Evolutionary conservation across 2,113 vertebrate genomes (phyloP), one percentile per base, ranked within the genome.

Genomic region (Manacus vitellinus): DNA sequence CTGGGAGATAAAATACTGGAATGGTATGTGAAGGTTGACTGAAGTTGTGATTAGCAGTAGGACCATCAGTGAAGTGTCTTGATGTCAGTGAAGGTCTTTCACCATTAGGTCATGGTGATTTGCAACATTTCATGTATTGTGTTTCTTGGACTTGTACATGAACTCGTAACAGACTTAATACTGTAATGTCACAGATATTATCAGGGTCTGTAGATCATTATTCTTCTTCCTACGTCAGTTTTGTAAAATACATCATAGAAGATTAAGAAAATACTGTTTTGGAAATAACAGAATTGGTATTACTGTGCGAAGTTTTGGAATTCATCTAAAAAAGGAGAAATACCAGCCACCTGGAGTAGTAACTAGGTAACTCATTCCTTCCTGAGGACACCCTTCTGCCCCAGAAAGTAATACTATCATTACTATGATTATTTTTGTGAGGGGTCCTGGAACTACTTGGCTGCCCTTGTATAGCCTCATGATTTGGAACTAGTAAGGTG

Each of bases 181-280:
- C 3, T 28, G 14, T 37, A 52, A 46, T 46, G 22, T 28, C 4
- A 1, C 58, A 33, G 33, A 10, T 68, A n/a, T 4, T 47, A 20
- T 74, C 58, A 33, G 18, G 5, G 1, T 70, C 35, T 77, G 14
- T 31, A 81, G 30, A 15, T 51, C 13, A 39, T 85, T 67, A 10
- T 54, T 81, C 5, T 67, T 82, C 24, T 68, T 76, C 11, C 12
- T 15, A 11, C 56, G 44, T 47, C 16, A 66, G 23, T 28, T 76
- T 51, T 0, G 0, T 55, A 44, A 71, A 58, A 12, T 68, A 20
- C 1, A 2, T 37, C 0, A 1, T 37, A 41, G 71, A 79, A 61
- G 39, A 59, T 59, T 31, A 72, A 66, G 12, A 59, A 66, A 23
- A 9, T 30, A 28, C 8, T 27, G 4, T 12, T 81, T 56, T 59